Evolutionary conservation across 2,888 invertebrate species (phyloP), one percentile per base, ranked within the genome.

Genomic region (Cecidostiba fungosa): DNA sequence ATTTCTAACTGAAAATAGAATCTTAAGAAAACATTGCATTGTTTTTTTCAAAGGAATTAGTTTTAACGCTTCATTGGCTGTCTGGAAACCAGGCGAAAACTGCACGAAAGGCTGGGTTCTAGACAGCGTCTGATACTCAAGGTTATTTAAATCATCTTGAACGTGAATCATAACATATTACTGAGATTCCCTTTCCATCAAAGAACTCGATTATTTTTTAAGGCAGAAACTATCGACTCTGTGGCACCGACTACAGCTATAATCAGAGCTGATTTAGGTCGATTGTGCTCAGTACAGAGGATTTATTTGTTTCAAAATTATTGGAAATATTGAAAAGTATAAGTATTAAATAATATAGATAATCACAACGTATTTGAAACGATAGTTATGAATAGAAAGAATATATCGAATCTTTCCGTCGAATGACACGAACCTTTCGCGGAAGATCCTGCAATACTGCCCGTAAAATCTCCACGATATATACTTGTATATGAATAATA

Each of bases 71-170:
- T 62, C 29, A 19, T 19, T 14, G 26, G 77, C 82, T 82, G 77
- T 47, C 77, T 77, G 66, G 78, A 84, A 84, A 62, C 62, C 66
- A 62, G 66, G 47, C 73, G 78, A 84, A 84, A 84, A 84, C 84
- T 84, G 78, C 78, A 84, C 69, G 69, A 84, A 82, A 84, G 73
- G 32, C 73, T 29, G 73, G 78, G 19, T 84, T 84, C 62, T 50
- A 69, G 79, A 10, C 66, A 84, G 84, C 32, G 26, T 50, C 50
- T n/a, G 23, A 74, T 39, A 59, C 72, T 10, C 0, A 72, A 83
- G 54, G 14, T 19, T 36, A 54, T 19, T 70, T 12, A 29, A 83
- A 10, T 19, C 4, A 69, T 50, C 8, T 29, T 19, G 3, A 74
- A 74, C 29, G 4, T 8, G 32, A 47, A 36, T 10, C 8, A 50